phyloP scores from a whole-genome alignment of 2,113 vertebrate genomes.

The Anhinga anhinga region DNA sequence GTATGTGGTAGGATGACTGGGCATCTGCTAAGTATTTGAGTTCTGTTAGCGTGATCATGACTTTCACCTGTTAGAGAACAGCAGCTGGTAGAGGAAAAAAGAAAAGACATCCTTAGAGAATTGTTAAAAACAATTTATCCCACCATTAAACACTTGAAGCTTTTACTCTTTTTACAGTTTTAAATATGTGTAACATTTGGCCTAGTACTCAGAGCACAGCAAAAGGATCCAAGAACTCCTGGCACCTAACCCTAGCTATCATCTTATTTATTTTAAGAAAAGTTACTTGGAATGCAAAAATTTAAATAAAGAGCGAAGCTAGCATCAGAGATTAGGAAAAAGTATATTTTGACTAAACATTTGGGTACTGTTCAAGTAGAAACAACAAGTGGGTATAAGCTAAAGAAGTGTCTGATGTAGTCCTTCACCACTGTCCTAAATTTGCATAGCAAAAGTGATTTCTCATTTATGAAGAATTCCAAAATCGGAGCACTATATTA shows the following conservation, averaged over 20 bases:
- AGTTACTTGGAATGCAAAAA: not conserved
- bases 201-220: not conserved
- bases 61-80: constrained; percentile 61
- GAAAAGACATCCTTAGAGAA: not conserved
- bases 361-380: not conserved
- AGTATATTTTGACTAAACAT: not conserved
- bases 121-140: not conserved
- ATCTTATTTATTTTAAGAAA: not conserved
- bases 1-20: constrained; percentile 78
- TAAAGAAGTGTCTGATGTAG: not conserved
- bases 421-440: not conserved
- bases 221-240: not conserved
- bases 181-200: not conserved
- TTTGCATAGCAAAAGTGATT: not conserved
- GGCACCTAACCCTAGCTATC: not conserved
- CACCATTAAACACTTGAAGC: not conserved
- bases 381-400: not conserved
- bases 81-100: constrained; percentile 61
- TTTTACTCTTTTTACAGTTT: not conserved
- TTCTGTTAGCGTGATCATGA: constrained; percentile 83
- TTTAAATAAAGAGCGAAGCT: not conserved
- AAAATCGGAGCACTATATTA: not conserved
- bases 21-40: constrained; percentile 80
- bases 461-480: not conserved
- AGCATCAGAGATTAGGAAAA: not conserved